A percentile compares a stretch with the other conserved stretches of the same genome.
Evolutionary conservation across 2,797 vertebrate genomes (phyloP).

Genomic region (Nasua narica): DNA sequence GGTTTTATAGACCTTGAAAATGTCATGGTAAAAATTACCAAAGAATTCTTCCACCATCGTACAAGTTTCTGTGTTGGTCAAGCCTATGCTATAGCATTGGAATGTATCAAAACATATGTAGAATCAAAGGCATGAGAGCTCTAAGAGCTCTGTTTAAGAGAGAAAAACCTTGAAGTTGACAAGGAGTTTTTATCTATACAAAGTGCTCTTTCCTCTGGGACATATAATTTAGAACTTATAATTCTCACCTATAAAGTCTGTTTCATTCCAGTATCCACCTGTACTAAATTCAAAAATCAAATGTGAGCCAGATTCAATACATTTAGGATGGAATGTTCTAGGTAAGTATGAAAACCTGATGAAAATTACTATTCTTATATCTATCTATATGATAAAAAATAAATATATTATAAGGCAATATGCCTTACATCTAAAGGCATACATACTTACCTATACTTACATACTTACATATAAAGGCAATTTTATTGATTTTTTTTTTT

Average conservation of each 20-base stretch:
- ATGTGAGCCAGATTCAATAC: neutral
- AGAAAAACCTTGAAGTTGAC: neutral
- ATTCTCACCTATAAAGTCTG: neutral
- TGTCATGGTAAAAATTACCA: neutral
- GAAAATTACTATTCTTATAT: neutral
- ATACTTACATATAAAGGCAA: neutral
- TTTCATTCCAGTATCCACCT: neutral
- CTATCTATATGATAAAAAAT: neutral
- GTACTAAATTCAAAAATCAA: conserved; percentile 34
- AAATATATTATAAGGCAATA: neutral
- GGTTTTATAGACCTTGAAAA: neutral
- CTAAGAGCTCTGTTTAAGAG: neutral
- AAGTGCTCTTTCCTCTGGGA: neutral
- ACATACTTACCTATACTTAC: neutral
- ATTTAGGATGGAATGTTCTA: neutral
- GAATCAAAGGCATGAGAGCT: neutral
- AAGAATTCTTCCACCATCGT: neutral
- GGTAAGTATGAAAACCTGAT: neutral
- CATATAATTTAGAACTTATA: neutral
- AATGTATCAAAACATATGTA: neutral
- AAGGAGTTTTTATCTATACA: neutral
- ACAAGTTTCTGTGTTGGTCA: neutral
- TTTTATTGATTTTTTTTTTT: neutral
- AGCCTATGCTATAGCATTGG: neutral
- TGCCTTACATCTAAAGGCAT: neutral